Evolutionary conservation across 2,113 vertebrate species (phyloP), one percentile per base, ranked within the genome.

Genomic region (Mormoops blainvillei): DNA sequence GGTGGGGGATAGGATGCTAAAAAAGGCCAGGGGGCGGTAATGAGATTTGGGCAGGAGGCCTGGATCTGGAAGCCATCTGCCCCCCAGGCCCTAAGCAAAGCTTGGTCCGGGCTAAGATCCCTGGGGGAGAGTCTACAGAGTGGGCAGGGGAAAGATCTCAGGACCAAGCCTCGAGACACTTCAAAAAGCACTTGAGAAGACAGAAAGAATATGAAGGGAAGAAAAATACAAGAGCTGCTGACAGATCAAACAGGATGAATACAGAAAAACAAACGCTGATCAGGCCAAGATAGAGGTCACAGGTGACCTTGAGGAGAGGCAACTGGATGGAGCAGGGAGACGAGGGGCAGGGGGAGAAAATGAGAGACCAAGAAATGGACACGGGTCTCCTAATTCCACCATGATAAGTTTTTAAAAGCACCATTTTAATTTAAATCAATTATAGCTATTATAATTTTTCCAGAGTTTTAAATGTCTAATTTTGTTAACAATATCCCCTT

Each of bases 341-440:
- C 4, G 73, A 31, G 15, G 1, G 15, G 5, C 1, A 28, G 24
- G 3, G 26, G 73, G 18, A 50, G 48, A 48, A 65, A 56, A 65
- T 10, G 3, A 70, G 45, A 94, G 31, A 5, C 3, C 20, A 73
- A 7, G n/a, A 63, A 36, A 80, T 63, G 24, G 31, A 38, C 12
- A 26, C 2, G 41, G 28, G 6, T 19, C 36, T 80, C 14, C n/a
- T 45, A 67, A 0, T 58, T 36, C 38, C 7, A 36, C 38, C 33
- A 31, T 22, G 50, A 36, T 36, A 26, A 15, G 18, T 1, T 52
- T 56, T 81, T 56, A 71, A 52, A 89, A 91, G 68, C 33, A 45
- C 24, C 22, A 20, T 28, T 95, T 77, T 65, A 50, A 70, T 56
- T 83, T 81, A 63, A 96, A 88, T 41, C 9, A 92, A 58, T 41